phyloP scores from a whole-genome alignment of 2,888 invertebrate species.

The Argynnis bischoffii region DNA sequence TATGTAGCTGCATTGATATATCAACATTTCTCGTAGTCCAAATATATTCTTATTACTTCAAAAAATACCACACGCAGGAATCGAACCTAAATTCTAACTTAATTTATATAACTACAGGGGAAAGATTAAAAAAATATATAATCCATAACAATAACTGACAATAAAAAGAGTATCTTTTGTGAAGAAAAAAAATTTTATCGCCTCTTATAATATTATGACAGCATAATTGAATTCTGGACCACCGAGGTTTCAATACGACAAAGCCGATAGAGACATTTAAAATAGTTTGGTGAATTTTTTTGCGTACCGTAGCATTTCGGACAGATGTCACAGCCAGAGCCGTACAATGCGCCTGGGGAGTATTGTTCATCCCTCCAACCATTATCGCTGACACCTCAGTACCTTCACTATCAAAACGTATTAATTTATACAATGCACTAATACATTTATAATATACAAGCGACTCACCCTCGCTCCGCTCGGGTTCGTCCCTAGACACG shows the following conservation, averaged over 20 bases:
- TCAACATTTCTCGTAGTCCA: too few relatives aligned
- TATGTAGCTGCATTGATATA: too few relatives aligned
- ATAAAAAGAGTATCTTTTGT: constrained; percentile 29
- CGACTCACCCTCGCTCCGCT: too few relatives aligned
- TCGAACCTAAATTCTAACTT: background rate
- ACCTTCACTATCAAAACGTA: constrained; percentile 66
- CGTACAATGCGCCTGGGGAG: constrained; percentile 77
- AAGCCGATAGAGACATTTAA: constrained; percentile 6
- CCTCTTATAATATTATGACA: constrained; percentile 73
- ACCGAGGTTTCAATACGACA: constrained; percentile 50
- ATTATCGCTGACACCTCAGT: constrained; percentile 76
- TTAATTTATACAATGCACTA: constrained; percentile 76
- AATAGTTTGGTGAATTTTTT: constrained; percentile 66
- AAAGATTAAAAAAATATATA: constrained; percentile 1
- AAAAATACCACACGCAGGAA: background rate
- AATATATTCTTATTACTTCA: too few relatives aligned
- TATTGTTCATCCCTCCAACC: constrained; percentile 72
- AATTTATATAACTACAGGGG: background rate
- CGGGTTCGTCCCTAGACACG: too few relatives aligned
- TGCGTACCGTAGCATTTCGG: constrained; percentile 79
- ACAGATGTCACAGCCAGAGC: constrained; percentile 80
- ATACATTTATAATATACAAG: constrained; percentile 41
- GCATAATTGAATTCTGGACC: constrained; percentile 55
- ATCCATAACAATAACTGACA: constrained; percentile 13
- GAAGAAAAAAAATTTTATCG: constrained; percentile 56